Conservation (phyloP, 2,113 vertebrate genomes). For the Andinoacara biseriatus region DNA sequence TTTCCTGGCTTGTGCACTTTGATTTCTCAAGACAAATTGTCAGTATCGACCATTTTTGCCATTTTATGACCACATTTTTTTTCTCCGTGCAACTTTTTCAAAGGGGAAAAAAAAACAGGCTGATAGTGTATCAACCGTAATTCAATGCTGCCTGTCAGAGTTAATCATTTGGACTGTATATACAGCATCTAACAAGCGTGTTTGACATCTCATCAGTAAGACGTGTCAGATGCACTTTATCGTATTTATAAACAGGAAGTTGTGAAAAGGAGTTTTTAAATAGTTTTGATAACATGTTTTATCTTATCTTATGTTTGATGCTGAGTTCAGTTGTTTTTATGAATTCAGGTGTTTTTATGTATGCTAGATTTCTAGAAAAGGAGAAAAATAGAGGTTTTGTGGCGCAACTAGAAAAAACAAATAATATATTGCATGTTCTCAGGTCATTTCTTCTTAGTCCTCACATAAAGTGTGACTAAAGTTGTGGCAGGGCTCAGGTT, state of each 20-base stretch:
- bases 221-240: not conserved
- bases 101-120: not conserved
- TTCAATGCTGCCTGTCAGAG: not conserved
- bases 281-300: not conserved
- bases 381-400: not conserved
- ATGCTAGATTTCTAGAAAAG: not conserved
- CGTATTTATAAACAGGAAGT: not conserved
- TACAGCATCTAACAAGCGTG: not conserved
- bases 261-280: not conserved
- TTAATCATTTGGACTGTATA: not conserved
- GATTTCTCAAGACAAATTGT: constrained; percentile 47
- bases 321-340: too few species aligned
- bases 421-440: not conserved
- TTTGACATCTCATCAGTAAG: not conserved
- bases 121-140: not conserved
- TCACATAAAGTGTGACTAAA: not conserved
- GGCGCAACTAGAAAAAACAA: not conserved
- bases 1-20: constrained; percentile 59
- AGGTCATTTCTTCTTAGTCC: not conserved
- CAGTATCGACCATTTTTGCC: constrained; percentile 19
- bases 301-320: too few species aligned
- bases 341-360: not conserved
- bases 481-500: not conserved
- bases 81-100: not conserved
- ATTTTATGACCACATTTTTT: not conserved